A percentile compares a stretch with the other conserved stretches of the same genome.
phyloP scores from a whole-genome alignment of 1,140 invertebrate species.

The Acromyrmex heyeri region DNA sequence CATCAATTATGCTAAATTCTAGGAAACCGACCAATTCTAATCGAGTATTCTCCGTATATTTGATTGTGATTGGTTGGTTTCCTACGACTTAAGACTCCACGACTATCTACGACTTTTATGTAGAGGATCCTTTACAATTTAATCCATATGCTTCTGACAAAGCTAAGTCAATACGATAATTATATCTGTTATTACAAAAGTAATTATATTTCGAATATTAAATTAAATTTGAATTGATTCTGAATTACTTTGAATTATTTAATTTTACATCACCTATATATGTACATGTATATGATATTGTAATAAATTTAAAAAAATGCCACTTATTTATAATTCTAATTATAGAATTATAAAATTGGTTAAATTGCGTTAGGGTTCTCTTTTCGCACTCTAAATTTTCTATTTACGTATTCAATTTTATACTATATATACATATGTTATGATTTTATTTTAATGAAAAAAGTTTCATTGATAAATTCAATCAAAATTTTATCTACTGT shows the following conservation, averaged over 20 bases:
- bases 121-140: no score
- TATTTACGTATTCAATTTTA: background rate
- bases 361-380: background rate
- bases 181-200: background rate
- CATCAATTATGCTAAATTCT: background rate
- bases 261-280: background rate
- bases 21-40: no score
- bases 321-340: background rate
- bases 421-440: background rate
- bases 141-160: background rate
- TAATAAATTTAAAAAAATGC: background rate
- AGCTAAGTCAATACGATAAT: constrained; percentile 1
- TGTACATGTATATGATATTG: background rate
- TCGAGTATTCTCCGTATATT: no score
- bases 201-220: background rate
- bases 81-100: no score
- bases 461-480: background rate
- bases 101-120: no score
- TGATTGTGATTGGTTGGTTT: no score
- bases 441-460: background rate
- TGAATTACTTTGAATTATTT: background rate
- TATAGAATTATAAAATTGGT: constrained; percentile 5
- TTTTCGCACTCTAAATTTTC: background rate
- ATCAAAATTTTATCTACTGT: background rate
- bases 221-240: background rate